Conservation (phyloP, 2,888 invertebrate genomes). For the Cepaea hortensis region DNA sequence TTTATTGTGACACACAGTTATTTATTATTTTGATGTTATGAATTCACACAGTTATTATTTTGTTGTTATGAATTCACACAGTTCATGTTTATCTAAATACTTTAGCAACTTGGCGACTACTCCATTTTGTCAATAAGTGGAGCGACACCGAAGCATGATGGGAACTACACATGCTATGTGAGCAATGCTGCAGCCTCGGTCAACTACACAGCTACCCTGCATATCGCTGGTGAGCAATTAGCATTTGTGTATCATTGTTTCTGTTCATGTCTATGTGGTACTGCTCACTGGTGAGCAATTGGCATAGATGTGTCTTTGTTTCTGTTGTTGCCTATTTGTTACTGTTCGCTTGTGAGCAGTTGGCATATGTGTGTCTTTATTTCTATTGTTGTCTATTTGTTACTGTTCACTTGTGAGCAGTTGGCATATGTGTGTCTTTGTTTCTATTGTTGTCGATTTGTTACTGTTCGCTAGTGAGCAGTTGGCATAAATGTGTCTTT, state of each 20-base stretch:
- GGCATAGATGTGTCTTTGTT: too few relatives aligned
- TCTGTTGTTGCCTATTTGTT: background rate
- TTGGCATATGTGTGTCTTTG: too few relatives aligned
- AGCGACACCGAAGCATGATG: slow-evolving; percentile 79
- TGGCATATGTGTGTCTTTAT: background rate
- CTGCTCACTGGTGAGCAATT: background rate
- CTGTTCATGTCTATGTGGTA: background rate
- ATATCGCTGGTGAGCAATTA: slow-evolving; percentile 76
- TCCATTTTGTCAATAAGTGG: slow-evolving; percentile 74
- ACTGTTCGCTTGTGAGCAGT: background rate
- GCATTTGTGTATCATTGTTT: background rate
- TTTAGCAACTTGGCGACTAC: slow-evolving; percentile 72
- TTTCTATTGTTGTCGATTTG: too few relatives aligned
- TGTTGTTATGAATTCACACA: background rate
- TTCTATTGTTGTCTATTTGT: too few relatives aligned
- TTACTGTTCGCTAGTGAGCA: too few relatives aligned
- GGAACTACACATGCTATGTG: slow-evolving; percentile 80
- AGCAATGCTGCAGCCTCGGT: slow-evolving; percentile 75
- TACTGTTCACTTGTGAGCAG: too few relatives aligned
- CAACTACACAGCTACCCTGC: slow-evolving; percentile 74
- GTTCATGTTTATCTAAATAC: background rate
- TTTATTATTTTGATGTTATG: background rate
- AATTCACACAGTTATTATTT: background rate
- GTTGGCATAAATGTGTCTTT: too few relatives aligned
- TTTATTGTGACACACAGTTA: too few relatives aligned